phyloP scores from a whole-genome alignment of 2,113 vertebrate genomes.

The Hydropotes inermis region DNA sequence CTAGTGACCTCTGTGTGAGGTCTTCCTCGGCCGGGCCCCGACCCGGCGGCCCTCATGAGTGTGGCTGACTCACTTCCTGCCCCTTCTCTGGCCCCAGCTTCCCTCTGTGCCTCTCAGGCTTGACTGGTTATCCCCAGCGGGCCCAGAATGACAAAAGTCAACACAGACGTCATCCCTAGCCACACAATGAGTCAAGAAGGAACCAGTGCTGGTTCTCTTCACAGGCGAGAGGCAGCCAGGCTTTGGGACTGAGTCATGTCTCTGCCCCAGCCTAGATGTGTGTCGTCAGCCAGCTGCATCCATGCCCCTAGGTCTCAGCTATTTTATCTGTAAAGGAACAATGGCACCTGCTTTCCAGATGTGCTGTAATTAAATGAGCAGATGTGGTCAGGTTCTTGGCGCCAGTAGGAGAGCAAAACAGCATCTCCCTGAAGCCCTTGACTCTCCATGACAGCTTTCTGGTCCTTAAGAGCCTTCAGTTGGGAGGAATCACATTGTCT shows the following conservation, averaged over 20 bases:
- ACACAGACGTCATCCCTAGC: accelerated
- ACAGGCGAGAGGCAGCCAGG: accelerated
- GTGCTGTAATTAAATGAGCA: accelerated
- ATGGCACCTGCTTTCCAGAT: background rate
- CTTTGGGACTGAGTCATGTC: background rate
- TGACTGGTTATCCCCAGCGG: background rate
- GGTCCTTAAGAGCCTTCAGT: background rate
- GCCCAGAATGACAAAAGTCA: accelerated
- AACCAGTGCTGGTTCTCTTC: accelerated
- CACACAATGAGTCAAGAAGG: background rate
- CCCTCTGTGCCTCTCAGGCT: background rate
- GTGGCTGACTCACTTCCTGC: background rate
- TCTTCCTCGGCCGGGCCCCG: background rate
- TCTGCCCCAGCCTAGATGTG: accelerated
- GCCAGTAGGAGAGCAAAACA: background rate
- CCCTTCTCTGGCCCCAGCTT: background rate
- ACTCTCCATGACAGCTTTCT: background rate
- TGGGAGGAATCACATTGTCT: background rate
- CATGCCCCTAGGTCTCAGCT: background rate
- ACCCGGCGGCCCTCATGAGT: accelerated
- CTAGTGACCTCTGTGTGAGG: background rate
- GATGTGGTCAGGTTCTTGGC: background rate
- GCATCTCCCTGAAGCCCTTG: background rate
- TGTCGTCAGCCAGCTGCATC: accelerated
- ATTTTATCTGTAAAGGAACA: background rate